These are phyloP conservation scores for Chaunax sp. DNA, from an alignment of 2,797 vertebrate genomes.

Conservation along the genomic window DNA sequence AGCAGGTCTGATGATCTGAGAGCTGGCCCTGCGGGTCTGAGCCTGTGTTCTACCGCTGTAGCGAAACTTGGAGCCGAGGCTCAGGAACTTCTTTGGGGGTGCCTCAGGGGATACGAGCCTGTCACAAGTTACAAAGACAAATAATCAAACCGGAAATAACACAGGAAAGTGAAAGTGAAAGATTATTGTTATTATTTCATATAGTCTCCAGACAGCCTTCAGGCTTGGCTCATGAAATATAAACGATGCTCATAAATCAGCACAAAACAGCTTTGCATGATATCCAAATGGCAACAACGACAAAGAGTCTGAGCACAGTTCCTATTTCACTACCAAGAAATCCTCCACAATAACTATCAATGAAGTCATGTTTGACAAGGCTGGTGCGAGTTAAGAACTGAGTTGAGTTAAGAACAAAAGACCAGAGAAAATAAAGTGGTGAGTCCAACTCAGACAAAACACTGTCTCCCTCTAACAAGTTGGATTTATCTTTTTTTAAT, in stretches of 20 bases:
- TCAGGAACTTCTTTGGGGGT: slow-evolving; percentile 97
- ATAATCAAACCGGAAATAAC: slow-evolving; percentile 49
- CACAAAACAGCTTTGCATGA: slow-evolving; percentile 19
- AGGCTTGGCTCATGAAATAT: slow-evolving; percentile 17
- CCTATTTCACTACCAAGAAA: slow-evolving; percentile 9
- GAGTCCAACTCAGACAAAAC: neutral
- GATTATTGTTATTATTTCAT: slow-evolving; percentile 22
- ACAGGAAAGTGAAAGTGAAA: neutral
- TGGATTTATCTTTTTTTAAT: neutral
- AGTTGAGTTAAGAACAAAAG: slow-evolving; percentile 15
- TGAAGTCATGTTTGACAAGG: slow-evolving; percentile 22
- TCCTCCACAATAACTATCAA: neutral
- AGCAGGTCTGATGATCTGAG: slow-evolving; percentile 92
- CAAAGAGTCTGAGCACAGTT: neutral
- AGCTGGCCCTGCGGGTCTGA: slow-evolving; percentile 93
- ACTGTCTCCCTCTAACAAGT: neutral
- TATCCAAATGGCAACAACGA: slow-evolving; percentile 25
- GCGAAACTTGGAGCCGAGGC: slow-evolving; percentile 96
- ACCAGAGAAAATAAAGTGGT: neutral
- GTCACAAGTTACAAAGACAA: slow-evolving; percentile 43
- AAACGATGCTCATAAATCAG: slow-evolving; percentile 44
- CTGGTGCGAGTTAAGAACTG: neutral
- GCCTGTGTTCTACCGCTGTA: slow-evolving; percentile 97
- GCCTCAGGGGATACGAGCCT: slow-evolving; percentile 95
- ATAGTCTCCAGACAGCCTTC: slow-evolving; percentile 25